Base-by-base conservation (phyloP, 2,888 invertebrate species). In the Buathra laborator region DNA sequence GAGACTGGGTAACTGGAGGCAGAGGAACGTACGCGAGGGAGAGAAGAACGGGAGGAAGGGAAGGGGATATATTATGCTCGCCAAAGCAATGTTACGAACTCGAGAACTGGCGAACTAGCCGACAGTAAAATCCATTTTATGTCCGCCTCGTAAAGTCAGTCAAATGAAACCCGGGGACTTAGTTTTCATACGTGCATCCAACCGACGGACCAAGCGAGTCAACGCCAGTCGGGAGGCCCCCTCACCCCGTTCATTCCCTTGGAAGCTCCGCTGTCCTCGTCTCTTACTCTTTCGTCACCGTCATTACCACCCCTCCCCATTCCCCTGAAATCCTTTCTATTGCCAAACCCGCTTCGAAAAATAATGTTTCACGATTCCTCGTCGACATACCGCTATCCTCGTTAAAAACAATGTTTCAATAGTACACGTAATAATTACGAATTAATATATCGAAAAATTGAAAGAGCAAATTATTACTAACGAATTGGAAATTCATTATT, bases 81-180 rank as follows among this genome's bases (percentile, higher is more conserved):
- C 89, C 89, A 91, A 91, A 92, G 92, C 92, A 92, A 91, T 91
- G 93, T 93, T 92, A 92, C 92, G 90, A 91, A 93, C 92, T 93
- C 91, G 92, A 92, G 92, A 92, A 92, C 93, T 92, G 92, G 93
- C 91, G 92, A 93, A 92, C 92, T 93, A 92, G 92, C 92, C 92
- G 92, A 93, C 92, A 93, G 92, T 93, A 93, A 93, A 93, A 93
- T 93, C 92, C 92, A 92, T 92, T 93, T 93, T 93, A 93, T 93
- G 93, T 92, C 92, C 90, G 86, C 88, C 91, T 93, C 93, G 92
- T 93, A 93, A 93, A 93, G 92, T 90, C 93, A 93, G 93, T 92
- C 92, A 92, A 93, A 93, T 93, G 93, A 93, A 93, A 93, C 93
- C 91, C 87, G 90, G 87, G 86, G 92, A 93, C 93, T 93, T 92